A percentile compares a stretch with the other conserved stretches of the same genome.
These are phyloP conservation scores for Brachionus asplanchnoidis DNA, from an alignment of 1,140 invertebrate genomes.

Conservation along the genomic window DNA sequence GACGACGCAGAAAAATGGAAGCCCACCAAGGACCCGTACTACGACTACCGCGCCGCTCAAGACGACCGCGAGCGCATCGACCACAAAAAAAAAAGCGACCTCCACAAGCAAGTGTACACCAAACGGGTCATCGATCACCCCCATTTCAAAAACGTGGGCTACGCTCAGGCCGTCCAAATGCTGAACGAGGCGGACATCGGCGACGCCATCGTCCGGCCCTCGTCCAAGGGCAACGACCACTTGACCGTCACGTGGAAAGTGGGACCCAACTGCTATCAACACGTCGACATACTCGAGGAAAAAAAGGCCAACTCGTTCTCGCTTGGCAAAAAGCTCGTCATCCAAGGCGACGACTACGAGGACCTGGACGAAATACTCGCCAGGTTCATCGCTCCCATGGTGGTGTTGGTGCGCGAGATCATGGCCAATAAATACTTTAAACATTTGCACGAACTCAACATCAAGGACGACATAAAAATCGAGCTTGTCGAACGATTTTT, in stretches of 20 bases:
- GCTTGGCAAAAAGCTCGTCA: slow-evolving; percentile 79
- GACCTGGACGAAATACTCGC: slow-evolving; percentile 98
- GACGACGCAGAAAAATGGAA: slow-evolving; percentile 87
- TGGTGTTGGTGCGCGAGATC: slow-evolving; percentile 79
- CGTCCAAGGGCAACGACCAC: slow-evolving; percentile 77
- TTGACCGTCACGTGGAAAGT: slow-evolving; percentile 98
- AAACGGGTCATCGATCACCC: slow-evolving; percentile 89
- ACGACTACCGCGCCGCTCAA: slow-evolving; percentile 80
- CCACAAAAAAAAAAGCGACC: slow-evolving; percentile 73
- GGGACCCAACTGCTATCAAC: slow-evolving; percentile 79
- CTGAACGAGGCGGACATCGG: slow-evolving; percentile 76
- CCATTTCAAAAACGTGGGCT: slow-evolving; percentile 92
- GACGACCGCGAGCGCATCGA: slow-evolving; percentile 72
- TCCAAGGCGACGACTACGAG: slow-evolving; percentile 79
- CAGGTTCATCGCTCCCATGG: slow-evolving; percentile 90
- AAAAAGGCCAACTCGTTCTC: slow-evolving; percentile 95
- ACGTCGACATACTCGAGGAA: slow-evolving; percentile 80
- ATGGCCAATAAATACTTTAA: slow-evolving; percentile 85
- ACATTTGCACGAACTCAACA: not conserved
- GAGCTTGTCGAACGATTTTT: slow-evolving; percentile 23
- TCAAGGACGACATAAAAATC: slow-evolving; percentile 48
- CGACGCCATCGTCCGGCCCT: slow-evolving; percentile 89
- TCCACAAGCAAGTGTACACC: slow-evolving; percentile 47
- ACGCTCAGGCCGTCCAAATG: slow-evolving; percentile 80
- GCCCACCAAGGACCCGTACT: slow-evolving; percentile 80